These are phyloP conservation scores for Pseudorectes ferrugineus DNA, from an alignment of 2,113 vertebrate genomes.

Conservation along the genomic window DNA sequence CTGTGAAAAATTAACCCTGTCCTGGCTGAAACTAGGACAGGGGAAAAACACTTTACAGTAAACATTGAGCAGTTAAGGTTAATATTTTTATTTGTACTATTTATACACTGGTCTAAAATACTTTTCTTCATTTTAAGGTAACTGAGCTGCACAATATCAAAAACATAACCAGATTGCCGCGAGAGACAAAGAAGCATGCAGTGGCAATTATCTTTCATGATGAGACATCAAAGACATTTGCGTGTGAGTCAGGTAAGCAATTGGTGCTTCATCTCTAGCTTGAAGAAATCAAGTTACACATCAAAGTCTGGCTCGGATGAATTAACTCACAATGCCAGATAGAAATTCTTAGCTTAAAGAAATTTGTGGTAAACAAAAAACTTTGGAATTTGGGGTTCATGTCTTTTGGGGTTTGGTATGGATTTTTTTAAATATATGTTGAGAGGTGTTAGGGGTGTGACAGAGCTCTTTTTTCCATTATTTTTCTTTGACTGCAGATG, in stretches of 20 bases:
- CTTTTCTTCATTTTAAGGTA: slow-evolving; percentile 82
- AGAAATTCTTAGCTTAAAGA: slow-evolving; percentile 43
- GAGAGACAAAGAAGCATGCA: slow-evolving; percentile 97
- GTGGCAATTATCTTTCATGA: slow-evolving; percentile 98
- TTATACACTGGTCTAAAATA: slow-evolving; percentile 37
- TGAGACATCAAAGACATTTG: slow-evolving; percentile 96
- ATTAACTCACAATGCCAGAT: neutral
- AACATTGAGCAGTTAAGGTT: neutral
- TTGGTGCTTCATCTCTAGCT: slow-evolving; percentile 24
- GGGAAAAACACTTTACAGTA: neutral
- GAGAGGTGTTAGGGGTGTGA: neutral
- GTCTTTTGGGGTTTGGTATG: neutral
- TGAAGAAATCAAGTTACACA: slow-evolving; percentile 20
- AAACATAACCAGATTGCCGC: slow-evolving; percentile 96
- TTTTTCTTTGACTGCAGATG: slow-evolving; percentile 45
- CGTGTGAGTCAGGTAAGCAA: slow-evolving; percentile 96
- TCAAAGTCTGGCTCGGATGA: neutral
- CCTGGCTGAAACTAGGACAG: neutral
- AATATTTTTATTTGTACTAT: neutral
- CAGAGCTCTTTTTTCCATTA: slow-evolving; percentile 30
- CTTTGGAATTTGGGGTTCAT: neutral
- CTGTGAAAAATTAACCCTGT: neutral
- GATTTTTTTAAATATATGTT: neutral
- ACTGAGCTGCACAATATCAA: slow-evolving; percentile 97
- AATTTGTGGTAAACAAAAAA: slow-evolving; percentile 22